These are phyloP conservation scores for Lepidocyrtinus sp. DNA, from an alignment of 2,888 invertebrate species.

Conservation along the genomic window DNA sequence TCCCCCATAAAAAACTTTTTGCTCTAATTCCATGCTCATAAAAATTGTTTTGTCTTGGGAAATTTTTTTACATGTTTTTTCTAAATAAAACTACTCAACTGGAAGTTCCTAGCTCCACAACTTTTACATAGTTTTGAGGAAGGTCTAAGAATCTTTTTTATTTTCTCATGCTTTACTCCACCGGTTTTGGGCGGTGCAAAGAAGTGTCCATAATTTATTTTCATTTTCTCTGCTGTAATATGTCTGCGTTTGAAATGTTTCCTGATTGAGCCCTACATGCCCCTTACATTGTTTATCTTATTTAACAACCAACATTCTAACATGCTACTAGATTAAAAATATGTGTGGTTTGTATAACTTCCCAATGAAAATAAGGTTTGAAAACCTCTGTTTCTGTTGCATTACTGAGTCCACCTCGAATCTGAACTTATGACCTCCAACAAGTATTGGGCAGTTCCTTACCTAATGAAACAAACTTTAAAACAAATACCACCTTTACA, in stretches of 20 bases:
- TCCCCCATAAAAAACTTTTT: conserved; percentile 9
- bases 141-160: neutral
- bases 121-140: neutral
- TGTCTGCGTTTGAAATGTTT: conserved; percentile 11
- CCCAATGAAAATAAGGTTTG: neutral
- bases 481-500: no score
- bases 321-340: conserved; percentile 12
- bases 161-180: conserved; percentile 1
- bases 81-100: conserved; percentile 1
- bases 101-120: neutral
- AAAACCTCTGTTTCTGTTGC: neutral
- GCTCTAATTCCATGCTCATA: conserved; percentile 14
- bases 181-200: conserved; percentile 40
- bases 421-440: conserved; percentile 9
- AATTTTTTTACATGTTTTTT: neutral
- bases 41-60: conserved; percentile 13
- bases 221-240: conserved; percentile 14
- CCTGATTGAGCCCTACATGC: neutral
- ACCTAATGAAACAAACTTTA: no score
- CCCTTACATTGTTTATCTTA: conserved; percentile 5
- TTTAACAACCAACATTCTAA: conserved; percentile 4
- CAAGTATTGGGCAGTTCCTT: neutral
- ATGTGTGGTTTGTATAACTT: conserved; percentile 10
- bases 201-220: conserved; percentile 50
- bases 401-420: neutral